These are phyloP conservation scores for Epirrhoe tristata DNA, from an alignment of 2,888 invertebrate genomes.

Conservation along the genomic window DNA sequence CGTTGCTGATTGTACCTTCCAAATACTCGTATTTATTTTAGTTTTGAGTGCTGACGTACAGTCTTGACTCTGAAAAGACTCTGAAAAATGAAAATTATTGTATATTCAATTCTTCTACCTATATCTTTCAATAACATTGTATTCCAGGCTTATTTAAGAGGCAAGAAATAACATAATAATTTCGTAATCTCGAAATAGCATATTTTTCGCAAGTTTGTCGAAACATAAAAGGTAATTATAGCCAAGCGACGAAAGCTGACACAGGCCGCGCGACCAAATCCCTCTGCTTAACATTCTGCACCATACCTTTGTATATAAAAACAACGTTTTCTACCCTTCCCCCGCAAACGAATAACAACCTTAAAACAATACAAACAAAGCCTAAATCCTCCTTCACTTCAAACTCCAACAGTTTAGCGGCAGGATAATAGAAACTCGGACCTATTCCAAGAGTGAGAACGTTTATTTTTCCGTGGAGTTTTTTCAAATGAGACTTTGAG, in stretches of 20 bases:
- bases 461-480: conserved; percentile 47
- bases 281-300: conserved; percentile 83
- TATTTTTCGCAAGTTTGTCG: conserved; percentile 15
- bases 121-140: too few relatives aligned
- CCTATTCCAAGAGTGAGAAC: conserved; percentile 48
- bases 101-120: too few relatives aligned
- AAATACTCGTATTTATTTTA: too few relatives aligned
- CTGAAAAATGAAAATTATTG: too few relatives aligned
- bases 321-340: conserved; percentile 59
- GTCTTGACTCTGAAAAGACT: too few relatives aligned
- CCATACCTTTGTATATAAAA: conserved; percentile 80
- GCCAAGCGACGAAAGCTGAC: conserved; percentile 56
- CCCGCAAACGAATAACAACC: conserved; percentile 53
- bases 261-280: conserved; percentile 70
- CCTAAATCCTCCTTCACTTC: conserved; percentile 42
- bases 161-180: not conserved
- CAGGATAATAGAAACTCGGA: conserved; percentile 51
- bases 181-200: not conserved
- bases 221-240: conserved; percentile 46
- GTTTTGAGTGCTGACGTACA: too few relatives aligned
- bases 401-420: conserved; percentile 38
- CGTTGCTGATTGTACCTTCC: too few relatives aligned
- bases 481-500: conserved; percentile 70
- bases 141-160: not conserved
- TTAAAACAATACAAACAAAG: conserved; percentile 46